Evolutionary conservation across 2,797 vertebrate species (phyloP).

Genomic region (Falco concolor): DNA sequence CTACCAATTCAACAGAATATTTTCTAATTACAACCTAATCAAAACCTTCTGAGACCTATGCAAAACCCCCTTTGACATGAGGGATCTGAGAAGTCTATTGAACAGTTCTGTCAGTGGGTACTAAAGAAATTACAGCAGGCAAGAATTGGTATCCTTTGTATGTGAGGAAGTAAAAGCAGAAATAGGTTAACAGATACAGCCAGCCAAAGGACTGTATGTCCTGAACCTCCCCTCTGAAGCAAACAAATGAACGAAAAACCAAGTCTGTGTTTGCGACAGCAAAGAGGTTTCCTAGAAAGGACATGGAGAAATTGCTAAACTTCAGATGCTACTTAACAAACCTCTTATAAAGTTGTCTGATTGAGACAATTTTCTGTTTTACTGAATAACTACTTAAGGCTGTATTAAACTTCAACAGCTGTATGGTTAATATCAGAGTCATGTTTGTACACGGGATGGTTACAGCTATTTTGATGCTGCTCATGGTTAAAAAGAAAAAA

Average conservation of each 20-base stretch:
- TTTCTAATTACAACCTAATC: neutral
- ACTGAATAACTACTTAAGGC: neutral
- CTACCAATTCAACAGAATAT: neutral
- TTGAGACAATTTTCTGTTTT: neutral
- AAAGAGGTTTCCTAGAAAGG: neutral
- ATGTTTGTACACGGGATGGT: neutral
- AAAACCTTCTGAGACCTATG: neutral
- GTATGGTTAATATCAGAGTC: neutral
- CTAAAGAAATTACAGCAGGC: neutral
- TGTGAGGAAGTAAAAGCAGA: neutral
- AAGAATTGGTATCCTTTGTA: neutral
- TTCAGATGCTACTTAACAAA: neutral
- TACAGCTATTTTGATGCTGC: neutral
- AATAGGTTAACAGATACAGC: neutral
- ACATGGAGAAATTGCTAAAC: neutral
- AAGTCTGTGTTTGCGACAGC: neutral
- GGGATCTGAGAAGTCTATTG: neutral
- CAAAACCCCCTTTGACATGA: neutral
- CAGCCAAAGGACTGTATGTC: neutral
- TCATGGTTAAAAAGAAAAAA: neutral
- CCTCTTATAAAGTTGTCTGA: neutral
- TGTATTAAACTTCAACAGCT: neutral
- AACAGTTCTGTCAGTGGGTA: neutral
- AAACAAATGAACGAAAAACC: neutral
- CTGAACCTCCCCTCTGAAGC: neutral